A percentile compares a stretch with the other conserved stretches of the same genome.
phyloP scores from a whole-genome alignment of 2,888 invertebrate species.

The Diaphora mendica region DNA sequence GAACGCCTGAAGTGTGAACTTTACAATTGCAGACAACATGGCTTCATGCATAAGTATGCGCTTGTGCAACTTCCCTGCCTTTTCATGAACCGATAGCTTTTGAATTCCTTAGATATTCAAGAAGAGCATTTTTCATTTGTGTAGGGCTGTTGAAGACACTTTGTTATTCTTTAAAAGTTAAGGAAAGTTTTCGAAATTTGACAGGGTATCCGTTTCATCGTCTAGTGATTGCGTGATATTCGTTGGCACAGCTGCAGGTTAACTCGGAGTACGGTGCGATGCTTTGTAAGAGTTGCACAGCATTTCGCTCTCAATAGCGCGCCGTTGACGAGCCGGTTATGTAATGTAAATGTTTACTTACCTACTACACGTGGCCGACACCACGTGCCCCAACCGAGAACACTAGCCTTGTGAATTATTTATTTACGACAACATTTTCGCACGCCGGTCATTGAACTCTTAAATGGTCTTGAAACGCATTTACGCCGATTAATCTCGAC shows the following conservation, averaged over 20 bases:
- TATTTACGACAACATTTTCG: slow-evolving; percentile 87
- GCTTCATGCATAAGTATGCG: background rate
- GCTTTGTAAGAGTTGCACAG: slow-evolving; percentile 68
- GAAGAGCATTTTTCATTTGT: background rate
- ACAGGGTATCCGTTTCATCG: background rate
- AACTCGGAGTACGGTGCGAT: slow-evolving; percentile 56
- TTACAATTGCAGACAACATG: background rate
- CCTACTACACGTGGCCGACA: slow-evolving; percentile 81
- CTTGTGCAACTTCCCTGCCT: background rate
- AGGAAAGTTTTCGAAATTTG: background rate
- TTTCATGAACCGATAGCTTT: background rate
- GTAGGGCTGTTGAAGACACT: background rate
- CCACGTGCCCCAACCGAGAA: slow-evolving; percentile 84
- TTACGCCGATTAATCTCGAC: slow-evolving; percentile 81
- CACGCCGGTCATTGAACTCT: slow-evolving; percentile 85
- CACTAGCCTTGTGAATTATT: slow-evolving; percentile 87
- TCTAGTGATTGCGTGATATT: slow-evolving; percentile 11
- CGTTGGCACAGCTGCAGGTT: slow-evolving; percentile 26
- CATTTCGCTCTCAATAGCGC: slow-evolving; percentile 80
- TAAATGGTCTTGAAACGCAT: slow-evolving; percentile 83
- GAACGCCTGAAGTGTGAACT: background rate
- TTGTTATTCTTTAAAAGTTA: background rate
- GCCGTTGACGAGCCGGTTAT: slow-evolving; percentile 84
- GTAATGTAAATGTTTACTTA: slow-evolving; percentile 86
- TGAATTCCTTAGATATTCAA: background rate